Base-by-base conservation (phyloP, 2,888 invertebrate genomes). In the Apamea crenata region DNA sequence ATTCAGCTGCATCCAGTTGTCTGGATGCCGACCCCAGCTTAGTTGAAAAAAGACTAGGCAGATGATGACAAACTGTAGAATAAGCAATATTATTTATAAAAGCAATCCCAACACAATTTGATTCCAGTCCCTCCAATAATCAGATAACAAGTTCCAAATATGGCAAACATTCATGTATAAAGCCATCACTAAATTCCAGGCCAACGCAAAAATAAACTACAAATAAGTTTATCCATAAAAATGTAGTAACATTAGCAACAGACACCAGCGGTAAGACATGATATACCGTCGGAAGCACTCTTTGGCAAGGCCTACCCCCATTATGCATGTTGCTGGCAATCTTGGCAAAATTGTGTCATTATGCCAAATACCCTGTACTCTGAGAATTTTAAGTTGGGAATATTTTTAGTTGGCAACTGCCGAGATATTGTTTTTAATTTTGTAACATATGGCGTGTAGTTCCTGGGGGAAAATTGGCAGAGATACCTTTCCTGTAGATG, bases 281-380 rank as follows among this genome's bases (percentile, higher is more conserved):
- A 90, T 88, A 85, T 85, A 91, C 73, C 44, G 84, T 77, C 83
- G 90, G 91, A 86, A 91, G 78, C 83, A 78, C 86, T 81, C 83
- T 88, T 89, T 90, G 91, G 89, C 91, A 91, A 88, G 85, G 91
- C 89, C 91, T 90, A 89, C 87, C 82, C 82, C 82, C 89, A 90
- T 90, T 89, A 90, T 91, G 90, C 88, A 87, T 88, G 87, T 83
- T 73, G 88, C 82, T 86, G 84, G 88, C 89, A 88, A 90, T 91
- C 89, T 90, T 85, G 83, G 85, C 90, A 76, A 90, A 91, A 91
- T 90, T 90, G 89, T 91, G 86, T 88, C 91, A 88, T 91, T 90
- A 91, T 88, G 83, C 88, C 82, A 88, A 88, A 88, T 88, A 91
- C 87, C 84, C 83, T 82, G 87, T 84, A 76, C 76, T 84, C 79